A percentile compares a stretch with the other conserved stretches of the same genome.
Conservation (phyloP, 2,888 invertebrate species). For the Entomobrya proxima region DNA sequence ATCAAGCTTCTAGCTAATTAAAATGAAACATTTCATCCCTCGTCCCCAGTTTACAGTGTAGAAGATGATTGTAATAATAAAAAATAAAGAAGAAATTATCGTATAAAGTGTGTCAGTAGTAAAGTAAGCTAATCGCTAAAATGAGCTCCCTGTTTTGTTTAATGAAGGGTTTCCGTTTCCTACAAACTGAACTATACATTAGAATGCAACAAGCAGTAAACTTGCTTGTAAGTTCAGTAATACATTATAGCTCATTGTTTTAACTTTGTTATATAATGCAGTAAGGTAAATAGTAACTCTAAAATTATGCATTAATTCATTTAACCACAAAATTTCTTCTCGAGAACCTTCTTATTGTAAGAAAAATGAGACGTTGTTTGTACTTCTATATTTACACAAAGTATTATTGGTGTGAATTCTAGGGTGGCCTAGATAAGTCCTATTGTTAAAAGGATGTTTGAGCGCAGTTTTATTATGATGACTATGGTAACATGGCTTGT, state of each 20-base stretch:
- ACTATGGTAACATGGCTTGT: background rate
- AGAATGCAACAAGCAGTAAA: background rate
- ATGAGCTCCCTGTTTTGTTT: constrained; percentile 40
- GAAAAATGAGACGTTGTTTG: constrained; percentile 14
- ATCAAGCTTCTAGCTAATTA: constrained; percentile 35
- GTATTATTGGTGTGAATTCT: constrained; percentile 50
- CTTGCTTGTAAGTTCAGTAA: background rate
- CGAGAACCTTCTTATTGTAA: background rate
- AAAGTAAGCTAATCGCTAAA: constrained; percentile 36
- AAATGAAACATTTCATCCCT: background rate
- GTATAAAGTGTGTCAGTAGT: constrained; percentile 43
- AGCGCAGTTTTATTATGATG: background rate
- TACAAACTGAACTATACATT: constrained; percentile 14
- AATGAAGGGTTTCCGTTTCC: constrained; percentile 55
- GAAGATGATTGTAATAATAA: background rate
- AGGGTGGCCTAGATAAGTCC: constrained; percentile 39
- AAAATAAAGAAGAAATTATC: constrained; percentile 1
- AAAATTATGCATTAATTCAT: constrained; percentile 27
- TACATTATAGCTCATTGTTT: constrained; percentile 39
- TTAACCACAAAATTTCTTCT: constrained; percentile 7
- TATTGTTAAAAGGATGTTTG: constrained; percentile 21
- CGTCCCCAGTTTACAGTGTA: background rate
- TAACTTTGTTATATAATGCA: constrained; percentile 40
- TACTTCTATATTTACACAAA: background rate
- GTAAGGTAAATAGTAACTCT: background rate